These are phyloP conservation scores for Eulemur albifrons DNA, from an alignment of 2,797 vertebrate genomes.

Conservation along the genomic window DNA sequence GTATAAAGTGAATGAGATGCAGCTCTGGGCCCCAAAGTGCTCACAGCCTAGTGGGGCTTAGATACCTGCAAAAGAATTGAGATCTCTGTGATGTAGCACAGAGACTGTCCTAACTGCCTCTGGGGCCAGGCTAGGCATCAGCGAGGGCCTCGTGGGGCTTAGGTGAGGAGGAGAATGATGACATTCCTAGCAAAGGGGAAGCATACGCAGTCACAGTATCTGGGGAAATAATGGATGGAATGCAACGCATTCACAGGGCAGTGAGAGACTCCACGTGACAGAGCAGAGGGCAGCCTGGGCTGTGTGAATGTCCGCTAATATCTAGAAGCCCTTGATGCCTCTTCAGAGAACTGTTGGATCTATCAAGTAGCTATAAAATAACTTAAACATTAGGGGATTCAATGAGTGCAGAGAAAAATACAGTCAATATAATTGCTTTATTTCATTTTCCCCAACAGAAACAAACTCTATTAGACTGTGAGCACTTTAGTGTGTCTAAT, in stretches of 20 bases:
- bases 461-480: slow-evolving; percentile 60
- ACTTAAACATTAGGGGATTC: slow-evolving; percentile 60
- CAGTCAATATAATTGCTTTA: slow-evolving; percentile 59
- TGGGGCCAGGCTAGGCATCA: neutral
- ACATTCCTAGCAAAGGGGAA: neutral
- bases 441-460: slow-evolving; percentile 63
- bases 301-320: neutral
- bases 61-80: neutral
- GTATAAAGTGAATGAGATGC: neutral
- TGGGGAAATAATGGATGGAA: neutral
- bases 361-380: slow-evolving; percentile 56
- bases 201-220: too few species aligned
- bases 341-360: slow-evolving; percentile 30
- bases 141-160: neutral
- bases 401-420: slow-evolving; percentile 63
- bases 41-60: neutral
- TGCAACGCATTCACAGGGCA: too few species aligned
- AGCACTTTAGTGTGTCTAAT: slow-evolving; percentile 61
- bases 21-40: neutral
- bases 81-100: neutral
- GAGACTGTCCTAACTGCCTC: neutral
- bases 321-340: neutral
- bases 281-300: neutral
- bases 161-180: neutral
- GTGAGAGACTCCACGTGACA: accelerated